Evolutionary conservation across 2,888 invertebrate species (phyloP).

Genomic region (Drosophila anomalata): DNA sequence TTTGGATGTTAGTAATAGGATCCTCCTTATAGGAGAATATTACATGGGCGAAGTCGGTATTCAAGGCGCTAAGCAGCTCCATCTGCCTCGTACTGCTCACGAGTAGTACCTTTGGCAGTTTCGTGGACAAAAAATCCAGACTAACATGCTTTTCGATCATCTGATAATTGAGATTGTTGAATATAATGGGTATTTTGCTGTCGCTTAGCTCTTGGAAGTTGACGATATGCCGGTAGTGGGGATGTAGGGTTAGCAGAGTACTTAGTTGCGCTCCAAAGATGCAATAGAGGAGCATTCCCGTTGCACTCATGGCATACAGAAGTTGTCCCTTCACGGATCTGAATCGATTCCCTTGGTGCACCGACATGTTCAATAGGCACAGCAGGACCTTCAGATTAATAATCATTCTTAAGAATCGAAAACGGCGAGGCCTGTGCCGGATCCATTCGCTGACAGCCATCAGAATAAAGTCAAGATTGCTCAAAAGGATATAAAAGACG

Average conservation of each 20-base stretch:
- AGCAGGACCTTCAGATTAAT: background rate
- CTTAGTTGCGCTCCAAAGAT: conserved; percentile 24
- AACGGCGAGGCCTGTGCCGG: accelerated
- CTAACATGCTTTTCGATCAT: background rate
- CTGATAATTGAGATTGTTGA: background rate
- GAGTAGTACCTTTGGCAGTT: background rate
- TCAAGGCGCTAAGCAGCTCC: conserved; percentile 22
- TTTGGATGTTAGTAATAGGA: conserved; percentile 23
- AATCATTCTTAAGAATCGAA: background rate
- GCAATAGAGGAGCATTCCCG: conserved; percentile 16
- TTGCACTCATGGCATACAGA: background rate
- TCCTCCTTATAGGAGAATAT: background rate
- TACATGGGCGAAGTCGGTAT: conserved; percentile 49
- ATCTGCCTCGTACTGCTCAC: background rate
- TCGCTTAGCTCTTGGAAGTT: conserved; percentile 39
- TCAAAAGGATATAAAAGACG: background rate
- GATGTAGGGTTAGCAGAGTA: conserved; percentile 43
- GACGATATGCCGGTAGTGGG: conserved; percentile 23
- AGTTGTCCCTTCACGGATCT: conserved; percentile 4
- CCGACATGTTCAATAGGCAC: conserved; percentile 10
- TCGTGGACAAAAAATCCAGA: background rate
- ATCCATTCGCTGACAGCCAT: background rate
- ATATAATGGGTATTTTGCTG: conserved; percentile 37
- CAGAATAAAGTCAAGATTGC: background rate
- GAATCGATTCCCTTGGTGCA: background rate